Conservation (phyloP, 2,113 vertebrate genomes). For the Silurus glanis region DNA sequence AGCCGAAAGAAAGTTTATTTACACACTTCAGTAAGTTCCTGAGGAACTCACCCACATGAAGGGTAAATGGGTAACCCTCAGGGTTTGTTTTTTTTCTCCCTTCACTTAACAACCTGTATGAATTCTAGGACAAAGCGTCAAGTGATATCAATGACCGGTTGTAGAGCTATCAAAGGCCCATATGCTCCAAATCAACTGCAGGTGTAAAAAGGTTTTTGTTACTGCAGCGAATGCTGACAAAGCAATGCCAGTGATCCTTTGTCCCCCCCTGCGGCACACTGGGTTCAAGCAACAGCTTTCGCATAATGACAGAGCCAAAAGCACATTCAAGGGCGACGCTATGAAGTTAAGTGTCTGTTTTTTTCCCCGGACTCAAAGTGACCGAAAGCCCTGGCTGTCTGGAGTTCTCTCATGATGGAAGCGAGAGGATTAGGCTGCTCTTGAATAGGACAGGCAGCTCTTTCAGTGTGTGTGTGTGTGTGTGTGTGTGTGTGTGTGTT, state of each 20-base stretch:
- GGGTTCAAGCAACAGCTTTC: slow-evolving; percentile 39
- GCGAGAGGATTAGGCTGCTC: slow-evolving; percentile 52
- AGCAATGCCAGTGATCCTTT: slow-evolving; percentile 40
- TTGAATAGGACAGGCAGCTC: slow-evolving; percentile 48
- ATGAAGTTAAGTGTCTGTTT: slow-evolving; percentile 57
- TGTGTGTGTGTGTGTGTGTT: slow-evolving; percentile 22
- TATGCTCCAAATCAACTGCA: slow-evolving; percentile 54
- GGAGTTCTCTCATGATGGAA: slow-evolving; percentile 31
- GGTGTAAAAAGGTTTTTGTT: slow-evolving; percentile 54
- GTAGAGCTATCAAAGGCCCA: slow-evolving; percentile 45
- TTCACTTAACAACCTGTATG: slow-evolving; percentile 51
- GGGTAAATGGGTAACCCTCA: slow-evolving; percentile 30
- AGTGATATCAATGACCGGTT: slow-evolving; percentile 53
- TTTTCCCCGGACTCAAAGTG: slow-evolving; percentile 36
- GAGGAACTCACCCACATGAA: slow-evolving; percentile 19
- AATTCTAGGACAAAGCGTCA: slow-evolving; percentile 48
- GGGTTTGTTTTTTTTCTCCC: neutral
- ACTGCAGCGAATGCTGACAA: slow-evolving; percentile 48
- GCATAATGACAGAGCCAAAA: slow-evolving; percentile 56
- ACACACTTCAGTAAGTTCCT: slow-evolving; percentile 14
- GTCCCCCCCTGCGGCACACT: slow-evolving; percentile 31
- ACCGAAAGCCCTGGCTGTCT: slow-evolving; percentile 46
- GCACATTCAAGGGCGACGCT: slow-evolving; percentile 56
- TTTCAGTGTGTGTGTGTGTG: slow-evolving; percentile 42
- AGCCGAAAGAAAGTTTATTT: slow-evolving; percentile 8